Evolutionary conservation across 2,113 vertebrate species (phyloP).

Genomic region (Bettongia penicillata): DNA sequence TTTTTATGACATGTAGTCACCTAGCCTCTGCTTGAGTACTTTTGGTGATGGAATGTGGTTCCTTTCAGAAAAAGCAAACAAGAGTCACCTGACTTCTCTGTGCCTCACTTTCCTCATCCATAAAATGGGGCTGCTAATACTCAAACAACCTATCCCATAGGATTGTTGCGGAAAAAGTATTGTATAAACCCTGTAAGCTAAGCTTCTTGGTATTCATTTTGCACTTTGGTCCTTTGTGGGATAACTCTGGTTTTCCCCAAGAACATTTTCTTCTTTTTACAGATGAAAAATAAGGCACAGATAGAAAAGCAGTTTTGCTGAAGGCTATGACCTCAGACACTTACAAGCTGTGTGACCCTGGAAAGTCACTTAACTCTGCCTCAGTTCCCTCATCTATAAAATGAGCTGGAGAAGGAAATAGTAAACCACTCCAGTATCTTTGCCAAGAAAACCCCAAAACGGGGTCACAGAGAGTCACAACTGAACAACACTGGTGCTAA

Average conservation of each 20-base stretch:
- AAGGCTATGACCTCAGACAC: background rate
- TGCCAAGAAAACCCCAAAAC: background rate
- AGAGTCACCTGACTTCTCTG: background rate
- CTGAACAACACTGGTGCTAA: background rate
- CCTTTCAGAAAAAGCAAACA: background rate
- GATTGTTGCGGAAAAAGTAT: background rate
- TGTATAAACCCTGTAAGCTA: background rate
- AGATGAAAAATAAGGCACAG: background rate
- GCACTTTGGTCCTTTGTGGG: background rate
- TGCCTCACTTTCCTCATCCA: background rate
- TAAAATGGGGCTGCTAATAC: background rate
- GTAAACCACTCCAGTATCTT: background rate
- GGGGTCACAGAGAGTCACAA: background rate
- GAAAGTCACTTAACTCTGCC: background rate
- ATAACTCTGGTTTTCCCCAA: background rate
- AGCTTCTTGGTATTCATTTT: background rate
- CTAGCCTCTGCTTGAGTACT: background rate
- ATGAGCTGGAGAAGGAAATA: background rate
- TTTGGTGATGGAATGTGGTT: background rate
- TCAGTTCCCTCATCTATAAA: background rate
- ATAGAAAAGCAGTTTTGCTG: background rate
- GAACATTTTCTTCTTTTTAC: background rate
- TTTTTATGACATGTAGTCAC: background rate
- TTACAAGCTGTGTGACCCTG: background rate
- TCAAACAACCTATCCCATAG: background rate